Base-by-base conservation (phyloP, 2,113 vertebrate species). In the Rostratula benghalensis region DNA sequence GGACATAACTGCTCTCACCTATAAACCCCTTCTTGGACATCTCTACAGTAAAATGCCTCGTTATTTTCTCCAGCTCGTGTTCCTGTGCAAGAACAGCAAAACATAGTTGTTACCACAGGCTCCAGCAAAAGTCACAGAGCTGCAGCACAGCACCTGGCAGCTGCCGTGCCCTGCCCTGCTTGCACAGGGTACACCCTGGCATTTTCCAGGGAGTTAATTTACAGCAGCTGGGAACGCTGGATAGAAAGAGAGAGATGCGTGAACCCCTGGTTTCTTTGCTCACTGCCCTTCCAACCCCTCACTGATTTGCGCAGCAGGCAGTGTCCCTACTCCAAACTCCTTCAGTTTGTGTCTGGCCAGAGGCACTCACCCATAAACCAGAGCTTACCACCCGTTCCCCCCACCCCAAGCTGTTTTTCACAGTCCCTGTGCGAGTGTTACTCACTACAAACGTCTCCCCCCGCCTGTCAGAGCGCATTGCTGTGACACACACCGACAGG, bases 1-100 rank as follows among this genome's bases (percentile, higher is more conserved):
- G 60, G 67, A 69, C 53, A 70, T 74, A 79, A 23, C 21, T 16
- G 4, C 30, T 30, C 82, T 91, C 75, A 87, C 90, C 83, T 89
- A 77, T 86, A 92, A 85, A 92, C 43, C 89, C 81, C 57, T 96
- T 91, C 88, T 88, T 95, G 67, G 91, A 53, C 80, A 90, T 83
- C 68, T 94, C 93, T 76, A 46, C 17, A 27, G 83, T 74, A 79
- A 96, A 96, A 60, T 21, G 50, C 28, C 61, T 63, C 1, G 22
- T 86, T 94, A 67, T 93, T 95, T 95, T 76, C 86, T 95, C 17
- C 25, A 95, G 80, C 61, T 97, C 27, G 1, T 30, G 43, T 35
- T 93, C 83, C 94, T 50, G 20, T 35, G 22, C 25, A 53, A 70
- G 53, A 83, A 56, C 33, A 95, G 28, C 65, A 95, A 71, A 91